Base-by-base conservation (phyloP, 2,797 vertebrate genomes). In the Hyperoplus immaculatus region DNA sequence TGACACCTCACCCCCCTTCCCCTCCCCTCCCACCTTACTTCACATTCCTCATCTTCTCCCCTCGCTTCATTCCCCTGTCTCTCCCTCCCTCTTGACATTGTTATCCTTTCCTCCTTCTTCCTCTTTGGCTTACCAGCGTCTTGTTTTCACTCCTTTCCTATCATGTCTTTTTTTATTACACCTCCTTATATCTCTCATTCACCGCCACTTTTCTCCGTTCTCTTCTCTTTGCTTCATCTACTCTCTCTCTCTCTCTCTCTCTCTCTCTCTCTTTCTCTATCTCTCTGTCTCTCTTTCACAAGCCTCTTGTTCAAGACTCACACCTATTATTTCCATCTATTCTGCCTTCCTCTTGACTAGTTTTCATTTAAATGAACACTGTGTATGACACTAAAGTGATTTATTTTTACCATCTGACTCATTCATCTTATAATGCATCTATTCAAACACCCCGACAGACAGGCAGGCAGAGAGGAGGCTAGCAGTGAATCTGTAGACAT, bases 131-230 rank as follows among this genome's bases (percentile, higher is more conserved):
- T 61, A 71, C 42, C 69, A 57, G 6, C 51, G 4, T 69, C 51
- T 60, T 69, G 63, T 77, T 82, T 81, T 15, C 53, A 64, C 45
- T 68, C 63, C 78, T 78, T 73, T 7, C 15, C 47, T 36, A 64
- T 58, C 29, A 21, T 57, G 2, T 42, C 13, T 54, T 41, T 16
- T 67, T 72, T 69, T 72, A 69, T 79, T 59, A 47, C 9, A 51
- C 11, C 46, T 67, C 42, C 58, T 69, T 11, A 18, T 51, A 63
- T n/a, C 50, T 80, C 66, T 71, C 21, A 51, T 72, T 81, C 67
- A 41, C 21, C 0, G 6, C 49, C 14, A 58, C 56, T 67, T 75
- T 36, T 29, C 63, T 73, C 51, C 47, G 56, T 12, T 53, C 21
- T 50, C 58, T 3, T 74, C 64, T 59, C 36, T 16, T 71, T 43